Base-by-base conservation (phyloP, 2,113 vertebrate species). In the Tragelaphus strepsiceros region DNA sequence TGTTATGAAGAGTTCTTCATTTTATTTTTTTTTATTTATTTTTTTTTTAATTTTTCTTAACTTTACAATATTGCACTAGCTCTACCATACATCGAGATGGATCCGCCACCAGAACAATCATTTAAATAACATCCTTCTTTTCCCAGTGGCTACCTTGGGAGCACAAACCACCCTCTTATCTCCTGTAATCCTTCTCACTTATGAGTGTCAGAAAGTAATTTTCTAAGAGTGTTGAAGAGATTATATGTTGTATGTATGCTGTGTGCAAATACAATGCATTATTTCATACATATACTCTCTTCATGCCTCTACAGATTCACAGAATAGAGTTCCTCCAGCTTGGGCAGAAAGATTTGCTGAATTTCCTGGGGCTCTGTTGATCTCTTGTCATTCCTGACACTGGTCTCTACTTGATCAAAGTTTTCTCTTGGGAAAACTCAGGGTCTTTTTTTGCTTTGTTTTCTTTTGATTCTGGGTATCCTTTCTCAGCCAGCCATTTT, bases 101-200 rank as follows among this genome's bases (percentile, higher is more conserved):
- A n/a, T n/a, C n/a, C n/a, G n/a, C n/a, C n/a, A n/a, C n/a, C n/a
- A n/a, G n/a, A n/a, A 64, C 19, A 97, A 87, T 92, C 80, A 96
- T 97, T 81, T 51, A 93, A 98, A 97, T 43, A 88, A 26, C 16
- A 61, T 80, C 49, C 74, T 88, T 93, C 51, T 95, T 64, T 83
- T 26, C 81, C 49, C 64, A 59, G 19, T 1, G 86, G 74, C 61
- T 59, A 32, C 35, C 46, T 93, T 59, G 30, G 64, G 62, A 90
- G 80, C 71, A 86, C 84, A 91, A 62, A 86, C 82, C 51, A 67
- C 28, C 62, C 54, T 89, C 58, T 92, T 86, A 94, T 51, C 51
- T 51, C 71, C 81, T 58, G 64, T 13, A 82, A 89, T 88, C 64
- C 4, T 74, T 85, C 78, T 94, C 82, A 94, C 89, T 97, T 91